These are phyloP conservation scores for Noctilio leporinus DNA, from an alignment of 2,113 vertebrate species.

Conservation along the genomic window DNA sequence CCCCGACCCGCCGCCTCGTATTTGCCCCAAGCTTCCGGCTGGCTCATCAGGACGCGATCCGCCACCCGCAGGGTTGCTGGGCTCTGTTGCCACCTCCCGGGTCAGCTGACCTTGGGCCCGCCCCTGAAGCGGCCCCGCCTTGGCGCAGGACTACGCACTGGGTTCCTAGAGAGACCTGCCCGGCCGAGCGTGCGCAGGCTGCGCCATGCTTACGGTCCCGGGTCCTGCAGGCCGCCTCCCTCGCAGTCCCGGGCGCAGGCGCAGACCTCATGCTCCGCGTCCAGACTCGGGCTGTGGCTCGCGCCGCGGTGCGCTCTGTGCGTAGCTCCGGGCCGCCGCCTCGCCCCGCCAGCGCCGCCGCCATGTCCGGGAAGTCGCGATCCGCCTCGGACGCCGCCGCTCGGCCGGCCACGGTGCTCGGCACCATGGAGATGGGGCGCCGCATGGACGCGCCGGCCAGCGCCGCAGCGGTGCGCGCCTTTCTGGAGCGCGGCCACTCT, in stretches of 20 bases:
- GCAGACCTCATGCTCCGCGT: neutral
- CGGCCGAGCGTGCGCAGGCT: neutral
- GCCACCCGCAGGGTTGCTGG: neutral
- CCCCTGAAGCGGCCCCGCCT: too few species aligned
- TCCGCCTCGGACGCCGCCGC: neutral
- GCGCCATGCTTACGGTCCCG: accelerated
- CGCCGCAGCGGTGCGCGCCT: conserved; percentile 79
- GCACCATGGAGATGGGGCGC: conserved; percentile 90
- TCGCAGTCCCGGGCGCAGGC: neutral
- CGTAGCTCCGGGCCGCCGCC: accelerated
- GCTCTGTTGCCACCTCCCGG: accelerated
- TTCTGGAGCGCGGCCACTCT: conserved; percentile 80
- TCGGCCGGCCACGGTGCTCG: conserved; percentile 84
- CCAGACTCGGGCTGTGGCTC: too few species aligned
- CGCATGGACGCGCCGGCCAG: conserved; percentile 81
- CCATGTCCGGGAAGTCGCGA: neutral
- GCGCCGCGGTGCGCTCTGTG: accelerated
- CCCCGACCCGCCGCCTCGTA: neutral
- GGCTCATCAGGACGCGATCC: neutral
- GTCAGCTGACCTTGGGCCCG: conserved; percentile 51
- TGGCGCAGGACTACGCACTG: too few species aligned
- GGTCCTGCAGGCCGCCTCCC: neutral
- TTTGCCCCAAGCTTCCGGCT: neutral
- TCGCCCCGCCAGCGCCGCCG: accelerated
- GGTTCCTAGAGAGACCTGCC: too few species aligned